These are phyloP conservation scores for Aporrectodea caliginosa DNA, from an alignment of 1,140 invertebrate genomes.

Conservation along the genomic window DNA sequence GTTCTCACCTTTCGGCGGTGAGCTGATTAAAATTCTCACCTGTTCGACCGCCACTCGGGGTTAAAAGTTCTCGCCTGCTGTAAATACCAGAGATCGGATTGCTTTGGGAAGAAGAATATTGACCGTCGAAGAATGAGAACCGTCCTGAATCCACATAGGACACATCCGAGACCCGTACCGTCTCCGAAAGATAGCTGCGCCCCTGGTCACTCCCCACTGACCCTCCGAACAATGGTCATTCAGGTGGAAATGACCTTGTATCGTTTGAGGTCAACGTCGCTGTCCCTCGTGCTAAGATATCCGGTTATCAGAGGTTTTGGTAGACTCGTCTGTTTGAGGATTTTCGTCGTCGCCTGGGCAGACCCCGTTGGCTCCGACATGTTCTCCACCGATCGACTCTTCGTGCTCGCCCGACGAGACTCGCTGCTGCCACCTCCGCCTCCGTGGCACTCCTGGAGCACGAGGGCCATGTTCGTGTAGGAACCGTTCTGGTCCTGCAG, in stretches of 20 bases:
- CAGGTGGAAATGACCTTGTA: background rate
- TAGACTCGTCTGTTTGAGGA: conserved; percentile 17
- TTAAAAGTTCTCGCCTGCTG: too few species aligned
- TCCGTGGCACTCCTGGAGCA: background rate
- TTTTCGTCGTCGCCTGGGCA: background rate
- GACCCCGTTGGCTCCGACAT: background rate
- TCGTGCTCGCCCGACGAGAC: background rate
- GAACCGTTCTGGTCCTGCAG: conserved; percentile 11
- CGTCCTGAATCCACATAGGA: too few species aligned
- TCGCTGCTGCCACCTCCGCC: background rate
- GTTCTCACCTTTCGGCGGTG: too few species aligned
- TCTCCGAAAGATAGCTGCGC: too few species aligned
- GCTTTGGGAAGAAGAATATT: too few species aligned
- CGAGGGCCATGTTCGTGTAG: conserved; percentile 21
- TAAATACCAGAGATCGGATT: too few species aligned
- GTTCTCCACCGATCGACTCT: conserved; percentile 16
- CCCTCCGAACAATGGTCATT: too few species aligned
- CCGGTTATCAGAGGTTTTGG: conserved; percentile 10
- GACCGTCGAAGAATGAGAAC: too few species aligned
- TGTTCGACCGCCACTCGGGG: too few species aligned
- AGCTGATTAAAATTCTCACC: too few species aligned
- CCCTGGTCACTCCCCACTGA: too few species aligned
- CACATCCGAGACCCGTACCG: too few species aligned
- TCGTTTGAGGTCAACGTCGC: background rate
- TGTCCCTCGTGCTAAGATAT: conserved; percentile 8